Evolutionary conservation across 2,113 vertebrate genomes (phyloP).

Genomic region (Ailuropoda melanoleuca): DNA sequence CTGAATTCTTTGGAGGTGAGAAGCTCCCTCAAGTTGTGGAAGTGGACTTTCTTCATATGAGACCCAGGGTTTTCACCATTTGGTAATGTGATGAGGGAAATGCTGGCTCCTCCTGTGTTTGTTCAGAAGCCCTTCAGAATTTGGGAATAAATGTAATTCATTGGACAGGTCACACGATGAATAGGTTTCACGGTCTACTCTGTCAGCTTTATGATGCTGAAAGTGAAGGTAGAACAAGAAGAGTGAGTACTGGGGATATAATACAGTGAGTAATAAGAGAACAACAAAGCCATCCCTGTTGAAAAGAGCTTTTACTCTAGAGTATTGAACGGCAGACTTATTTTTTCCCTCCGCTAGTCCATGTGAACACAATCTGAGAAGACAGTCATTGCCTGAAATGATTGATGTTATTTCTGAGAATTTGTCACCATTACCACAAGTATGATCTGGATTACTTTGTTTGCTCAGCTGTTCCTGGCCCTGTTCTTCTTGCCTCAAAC

Average conservation of each 20-base stretch:
- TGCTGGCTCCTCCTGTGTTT: neutral
- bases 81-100: conserved; percentile 45
- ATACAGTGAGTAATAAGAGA: neutral
- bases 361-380: conserved; percentile 21
- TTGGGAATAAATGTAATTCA: conserved; percentile 41
- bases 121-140: conserved; percentile 58
- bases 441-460: conserved; percentile 33
- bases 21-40: neutral
- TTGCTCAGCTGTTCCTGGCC: neutral
- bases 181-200: neutral
- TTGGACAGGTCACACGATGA: conserved; percentile 24
- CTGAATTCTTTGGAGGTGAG: neutral
- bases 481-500: neutral
- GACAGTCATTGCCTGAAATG: conserved; percentile 23
- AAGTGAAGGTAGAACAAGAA: neutral
- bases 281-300: conserved; percentile 4
- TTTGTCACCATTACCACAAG: conserved; percentile 25
- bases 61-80: neutral
- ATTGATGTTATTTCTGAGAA: neutral
- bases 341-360: neutral
- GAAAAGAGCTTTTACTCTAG: neutral
- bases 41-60: neutral
- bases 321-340: neutral
- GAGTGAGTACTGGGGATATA: neutral
- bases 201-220: conserved; percentile 42